Percentiles rank a stretch among this genome's conserved stretches.
Evolutionary conservation across 2,888 invertebrate species (phyloP).

Genomic region (Pachymerium ferrugineum): DNA sequence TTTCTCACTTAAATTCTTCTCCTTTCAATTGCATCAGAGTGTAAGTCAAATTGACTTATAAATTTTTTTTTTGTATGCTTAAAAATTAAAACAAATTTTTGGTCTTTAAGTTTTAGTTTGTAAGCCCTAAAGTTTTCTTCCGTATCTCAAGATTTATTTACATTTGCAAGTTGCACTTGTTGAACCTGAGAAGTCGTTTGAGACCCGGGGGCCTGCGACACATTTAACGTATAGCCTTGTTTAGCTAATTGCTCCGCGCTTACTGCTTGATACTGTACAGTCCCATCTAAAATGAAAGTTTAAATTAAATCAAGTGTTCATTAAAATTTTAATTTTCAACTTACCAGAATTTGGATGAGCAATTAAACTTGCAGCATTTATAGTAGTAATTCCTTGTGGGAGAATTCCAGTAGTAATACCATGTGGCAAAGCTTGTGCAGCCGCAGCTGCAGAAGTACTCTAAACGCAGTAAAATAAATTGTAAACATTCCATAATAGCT

Average conservation of each 20-base stretch:
- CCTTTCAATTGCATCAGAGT: too few relatives aligned
- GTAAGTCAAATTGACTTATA: too few relatives aligned
- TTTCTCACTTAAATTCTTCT: not conserved
- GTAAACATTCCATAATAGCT: too few relatives aligned
- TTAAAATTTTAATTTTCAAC: not conserved
- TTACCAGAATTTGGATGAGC: conserved; percentile 34
- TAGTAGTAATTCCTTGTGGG: conserved; percentile 53
- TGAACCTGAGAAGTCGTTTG: conserved; percentile 28
- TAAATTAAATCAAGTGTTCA: not conserved
- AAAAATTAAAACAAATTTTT: too few relatives aligned
- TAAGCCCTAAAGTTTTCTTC: too few relatives aligned
- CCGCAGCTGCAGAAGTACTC: conserved; percentile 81
- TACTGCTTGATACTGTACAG: conserved; percentile 35
- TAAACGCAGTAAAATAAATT: conserved; percentile 31
- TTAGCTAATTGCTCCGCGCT: conserved; percentile 36
- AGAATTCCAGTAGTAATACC: conserved; percentile 72
- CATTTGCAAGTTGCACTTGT: conserved; percentile 28
- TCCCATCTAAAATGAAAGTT: conserved; percentile 29
- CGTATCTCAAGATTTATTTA: not conserved
- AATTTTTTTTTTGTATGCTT: too few relatives aligned
- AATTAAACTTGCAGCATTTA: conserved; percentile 33
- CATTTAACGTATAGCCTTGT: conserved; percentile 35
- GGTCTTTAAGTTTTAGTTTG: too few relatives aligned
- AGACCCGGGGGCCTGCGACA: conserved; percentile 30
- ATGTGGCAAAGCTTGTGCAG: conserved; percentile 79